Evolutionary conservation across 2,797 vertebrate genomes (phyloP).

Genomic region (Psittacula derbiana): DNA sequence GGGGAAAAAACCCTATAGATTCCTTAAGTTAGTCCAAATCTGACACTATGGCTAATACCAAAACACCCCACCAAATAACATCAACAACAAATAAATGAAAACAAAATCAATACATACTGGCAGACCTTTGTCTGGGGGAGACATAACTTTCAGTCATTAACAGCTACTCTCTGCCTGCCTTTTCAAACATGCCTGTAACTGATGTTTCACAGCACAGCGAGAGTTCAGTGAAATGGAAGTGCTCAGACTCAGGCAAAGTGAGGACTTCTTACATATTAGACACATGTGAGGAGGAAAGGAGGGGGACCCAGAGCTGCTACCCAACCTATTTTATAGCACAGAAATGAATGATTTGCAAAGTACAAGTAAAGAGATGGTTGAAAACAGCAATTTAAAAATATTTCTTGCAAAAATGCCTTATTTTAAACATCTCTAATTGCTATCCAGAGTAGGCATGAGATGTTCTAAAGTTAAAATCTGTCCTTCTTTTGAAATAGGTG

Average conservation of each 20-base stretch:
- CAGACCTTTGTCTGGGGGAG: not conserved
- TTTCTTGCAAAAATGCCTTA: not conserved
- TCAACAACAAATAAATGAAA: not conserved
- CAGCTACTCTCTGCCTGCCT: not conserved
- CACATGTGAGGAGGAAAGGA: not conserved
- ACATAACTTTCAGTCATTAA: not conserved
- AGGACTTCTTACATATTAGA: not conserved
- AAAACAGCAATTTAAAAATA: not conserved
- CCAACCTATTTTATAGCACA: not conserved
- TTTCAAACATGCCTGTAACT: not conserved
- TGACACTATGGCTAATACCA: not conserved
- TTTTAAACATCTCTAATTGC: not conserved
- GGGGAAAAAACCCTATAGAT: fast-evolving
- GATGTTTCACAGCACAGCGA: not conserved
- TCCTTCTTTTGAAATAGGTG: not conserved
- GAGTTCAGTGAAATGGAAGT: not conserved
- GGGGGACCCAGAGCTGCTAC: not conserved
- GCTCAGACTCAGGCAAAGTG: not conserved
- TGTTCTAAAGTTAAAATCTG: not conserved
- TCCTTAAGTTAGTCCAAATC: not conserved
- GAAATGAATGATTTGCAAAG: not conserved
- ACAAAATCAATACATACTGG: not conserved
- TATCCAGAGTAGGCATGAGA: not conserved
- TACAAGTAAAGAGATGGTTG: not conserved
- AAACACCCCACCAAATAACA: not conserved